phyloP scores from a whole-genome alignment of 2,797 vertebrate genomes.

The Coilia nasus region DNA sequence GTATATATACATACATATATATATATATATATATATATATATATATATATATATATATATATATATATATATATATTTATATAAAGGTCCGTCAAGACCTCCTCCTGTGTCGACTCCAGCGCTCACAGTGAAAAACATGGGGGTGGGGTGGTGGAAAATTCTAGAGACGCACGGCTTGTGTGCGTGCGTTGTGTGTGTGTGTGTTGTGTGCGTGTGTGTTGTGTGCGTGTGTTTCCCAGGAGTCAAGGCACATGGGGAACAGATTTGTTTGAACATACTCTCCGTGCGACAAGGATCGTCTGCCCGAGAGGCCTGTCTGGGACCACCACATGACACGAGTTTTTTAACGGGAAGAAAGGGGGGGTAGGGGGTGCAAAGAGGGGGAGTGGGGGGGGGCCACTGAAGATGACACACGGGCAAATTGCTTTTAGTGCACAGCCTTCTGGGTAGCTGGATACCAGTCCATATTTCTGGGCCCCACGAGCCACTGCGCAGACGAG shows the following conservation, averaged over 20 bases:
- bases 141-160: conserved; percentile 23
- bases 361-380: neutral
- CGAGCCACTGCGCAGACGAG: conserved; percentile 32
- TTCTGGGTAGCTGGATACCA: conserved; percentile 31
- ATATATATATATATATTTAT: no score
- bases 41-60: no score
- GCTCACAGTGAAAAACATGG: neutral
- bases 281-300: neutral
- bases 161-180: conserved; percentile 5
- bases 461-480: neutral
- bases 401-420: conserved; percentile 34
- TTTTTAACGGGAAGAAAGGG: neutral
- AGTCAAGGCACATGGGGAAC: conserved; percentile 37
- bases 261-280: conserved; percentile 28
- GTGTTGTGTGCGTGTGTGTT: conserved; percentile 33
- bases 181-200: conserved; percentile 31
- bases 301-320: conserved; percentile 25
- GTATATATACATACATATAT: no score
- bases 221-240: conserved; percentile 32
- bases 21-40: no score
- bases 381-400: neutral
- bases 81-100: neutral
- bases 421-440: conserved; percentile 35
- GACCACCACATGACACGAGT: conserved; percentile 25
- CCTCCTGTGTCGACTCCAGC: neutral